Base-by-base conservation (phyloP, 2,113 vertebrate species). In the Ancistrus triradiatus region DNA sequence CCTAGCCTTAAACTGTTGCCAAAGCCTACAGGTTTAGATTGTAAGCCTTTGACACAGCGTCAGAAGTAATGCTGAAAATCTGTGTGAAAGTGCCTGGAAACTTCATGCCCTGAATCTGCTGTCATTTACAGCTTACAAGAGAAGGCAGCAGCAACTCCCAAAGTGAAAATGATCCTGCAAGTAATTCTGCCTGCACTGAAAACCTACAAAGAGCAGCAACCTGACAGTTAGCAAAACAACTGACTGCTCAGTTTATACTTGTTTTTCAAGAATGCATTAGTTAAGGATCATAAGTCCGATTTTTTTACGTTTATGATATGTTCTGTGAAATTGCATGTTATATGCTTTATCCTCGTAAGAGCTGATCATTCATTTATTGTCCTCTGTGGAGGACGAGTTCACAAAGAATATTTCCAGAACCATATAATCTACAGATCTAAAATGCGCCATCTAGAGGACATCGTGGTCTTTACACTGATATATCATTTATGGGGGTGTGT, bases 1-100 rank as follows among this genome's bases (percentile, higher is more conserved):
- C 56, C 42, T 65, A 24, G 40, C 57, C 59, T 14, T 43, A 61
- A 33, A 63, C 31, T 64, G 19, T 31, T 33, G 27, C 17, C 60
- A 51, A 44, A 60, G 58, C 61, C 58, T 37, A 15, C 43, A 59
- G 63, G 19, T 19, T 68, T 52, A 56, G 42, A 66, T 58, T 35
- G 52, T 48, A 59, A 69, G 59, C 59, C 31, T 67, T 49, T 63
- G 59, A 77, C 53, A 69, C 11, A 21, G 46, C 67, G 68, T 69
- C 65, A 60, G 68, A 40, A 19, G 7, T 51, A 66, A 70, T 58
- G 21, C 35, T 40, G 18, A 27, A 59, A 47, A 28, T 42, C 24
- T 44, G 38, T 13, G 64, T 64, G 66, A 72, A 60, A 64, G 59
- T 53, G 21, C 19, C 18, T 37, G 50, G 31, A 35, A 51, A 59